Evolutionary conservation across 2,888 invertebrate genomes (phyloP), one percentile per base, ranked within the genome.

Genomic region (Seladonia tumulorum): DNA sequence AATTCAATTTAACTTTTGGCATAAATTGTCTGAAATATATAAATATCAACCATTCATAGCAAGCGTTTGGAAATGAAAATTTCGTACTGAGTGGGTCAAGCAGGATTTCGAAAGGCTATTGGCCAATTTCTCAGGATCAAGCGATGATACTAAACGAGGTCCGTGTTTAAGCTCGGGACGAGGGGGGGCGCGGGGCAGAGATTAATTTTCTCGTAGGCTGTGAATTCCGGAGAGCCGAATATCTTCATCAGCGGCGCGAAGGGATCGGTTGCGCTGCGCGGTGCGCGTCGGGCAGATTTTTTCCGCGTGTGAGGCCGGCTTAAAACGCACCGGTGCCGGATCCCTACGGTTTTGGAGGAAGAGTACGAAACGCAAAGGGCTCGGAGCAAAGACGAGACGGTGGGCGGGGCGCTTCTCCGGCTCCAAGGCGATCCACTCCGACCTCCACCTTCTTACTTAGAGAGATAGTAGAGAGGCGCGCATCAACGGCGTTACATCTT

Each of bases 341-440:
- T 87, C 88, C 87, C 87, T 87, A 89, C 88, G 88, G 91, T 91
- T 91, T 91, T 90, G 91, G 93, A 92, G 89, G 92, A 93, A 91
- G 92, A 91, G 91, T 92, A 93, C 91, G 88, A 93, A 93, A 93
- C 92, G 68, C 90, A 91, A 93, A 94, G 94, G 93, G 94, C 93
- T 92, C 89, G 85, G 88, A 92, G 93, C 92, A 91, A 92, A 93
- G 94, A 94, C 94, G 94, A 95, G 95, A 94, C 95, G 94, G 94
- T 95, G 94, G 95, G 95, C 95, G 95, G 94, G 93, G 93, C 94
- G 94, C 94, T 93, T 94, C 93, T 94, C 93, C 92, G 93, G 94
- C 94, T 95, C 95, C 95, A 95, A 95, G 95, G 95, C 94, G 94
- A 95, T 94, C 94, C 94, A 94, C 94, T 95, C 94, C 93, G 92